phyloP scores from a whole-genome alignment of 1,140 invertebrate species.

The Diabrotica virgifera region DNA sequence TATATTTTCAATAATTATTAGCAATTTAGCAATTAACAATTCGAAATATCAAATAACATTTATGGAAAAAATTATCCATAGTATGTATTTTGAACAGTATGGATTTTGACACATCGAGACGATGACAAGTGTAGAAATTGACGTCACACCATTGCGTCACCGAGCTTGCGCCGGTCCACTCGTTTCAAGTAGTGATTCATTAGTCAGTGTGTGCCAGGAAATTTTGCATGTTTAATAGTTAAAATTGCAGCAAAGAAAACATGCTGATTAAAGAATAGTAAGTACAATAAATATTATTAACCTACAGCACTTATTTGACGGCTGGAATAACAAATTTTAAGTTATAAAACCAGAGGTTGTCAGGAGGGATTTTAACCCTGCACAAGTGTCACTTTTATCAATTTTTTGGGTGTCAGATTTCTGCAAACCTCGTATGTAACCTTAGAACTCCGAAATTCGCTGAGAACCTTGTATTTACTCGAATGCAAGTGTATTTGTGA shows the following conservation, averaged over 20 bases:
- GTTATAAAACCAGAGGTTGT: conserved; percentile 16
- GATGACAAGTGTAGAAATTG: conserved; percentile 10
- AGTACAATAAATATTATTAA: conserved; percentile 29
- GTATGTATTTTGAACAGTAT: conserved; percentile 6
- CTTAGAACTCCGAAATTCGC: neutral
- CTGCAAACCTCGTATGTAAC: conserved; percentile 7
- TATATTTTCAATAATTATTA: too few relatives aligned
- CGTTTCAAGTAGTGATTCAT: conserved; percentile 32
- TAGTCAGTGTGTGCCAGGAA: conserved; percentile 29
- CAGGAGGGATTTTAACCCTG: conserved; percentile 14
- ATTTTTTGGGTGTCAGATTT: conserved; percentile 19
- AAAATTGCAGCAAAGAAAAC: conserved; percentile 33
- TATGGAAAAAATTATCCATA: too few relatives aligned
- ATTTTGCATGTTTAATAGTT: conserved; percentile 40
- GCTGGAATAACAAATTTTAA: conserved; percentile 14
- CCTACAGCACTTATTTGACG: neutral
- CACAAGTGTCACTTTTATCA: conserved; percentile 22
- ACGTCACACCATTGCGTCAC: conserved; percentile 45
- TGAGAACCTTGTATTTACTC: conserved; percentile 5
- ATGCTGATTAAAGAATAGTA: conserved; percentile 49
- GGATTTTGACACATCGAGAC: neutral
- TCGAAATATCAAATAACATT: too few relatives aligned
- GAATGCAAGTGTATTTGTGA: neutral
- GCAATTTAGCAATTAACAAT: too few relatives aligned
- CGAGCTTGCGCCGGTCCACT: conserved; percentile 40